These are phyloP conservation scores for Bradypodion pumilum DNA, from an alignment of 2,797 vertebrate species.

Conservation along the genomic window DNA sequence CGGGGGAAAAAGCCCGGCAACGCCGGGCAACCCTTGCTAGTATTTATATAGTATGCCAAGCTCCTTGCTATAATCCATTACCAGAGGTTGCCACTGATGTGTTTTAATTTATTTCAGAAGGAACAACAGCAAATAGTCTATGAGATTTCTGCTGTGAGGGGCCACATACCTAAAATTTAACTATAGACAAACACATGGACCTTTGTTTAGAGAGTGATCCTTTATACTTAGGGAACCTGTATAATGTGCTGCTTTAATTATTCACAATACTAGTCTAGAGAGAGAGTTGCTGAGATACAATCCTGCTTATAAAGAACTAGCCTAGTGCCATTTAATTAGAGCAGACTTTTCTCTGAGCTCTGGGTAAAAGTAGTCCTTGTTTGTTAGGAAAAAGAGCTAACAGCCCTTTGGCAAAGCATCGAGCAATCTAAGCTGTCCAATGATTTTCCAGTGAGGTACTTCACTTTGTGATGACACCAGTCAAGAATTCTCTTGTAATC, in stretches of 20 bases:
- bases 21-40: too few relatives aligned
- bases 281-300: slow-evolving; percentile 43
- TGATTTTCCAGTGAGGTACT: slow-evolving; percentile 57
- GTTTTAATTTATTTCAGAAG: neutral
- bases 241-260: neutral
- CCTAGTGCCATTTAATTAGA: slow-evolving; percentile 56
- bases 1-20: too few relatives aligned
- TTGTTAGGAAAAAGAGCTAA: slow-evolving; percentile 65
- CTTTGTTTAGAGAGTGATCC: neutral
- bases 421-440: slow-evolving; percentile 61
- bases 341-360: slow-evolving; percentile 53
- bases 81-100: neutral
- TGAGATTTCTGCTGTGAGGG: neutral
- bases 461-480: slow-evolving; percentile 64
- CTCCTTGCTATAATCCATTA: neutral
- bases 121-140: neutral
- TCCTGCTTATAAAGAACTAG: slow-evolving; percentile 34
- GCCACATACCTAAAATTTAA: too few relatives aligned
- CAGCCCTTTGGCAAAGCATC: slow-evolving; percentile 59
- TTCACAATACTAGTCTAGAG: slow-evolving; percentile 6
- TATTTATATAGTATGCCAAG: too few relatives aligned
- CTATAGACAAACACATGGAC: neutral
- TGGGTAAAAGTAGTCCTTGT: slow-evolving; percentile 57
- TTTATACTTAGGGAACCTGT: slow-evolving; percentile 12
- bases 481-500: slow-evolving; percentile 66